Conservation (phyloP, 1,140 invertebrate species). For the Penaeus indicus region DNA sequence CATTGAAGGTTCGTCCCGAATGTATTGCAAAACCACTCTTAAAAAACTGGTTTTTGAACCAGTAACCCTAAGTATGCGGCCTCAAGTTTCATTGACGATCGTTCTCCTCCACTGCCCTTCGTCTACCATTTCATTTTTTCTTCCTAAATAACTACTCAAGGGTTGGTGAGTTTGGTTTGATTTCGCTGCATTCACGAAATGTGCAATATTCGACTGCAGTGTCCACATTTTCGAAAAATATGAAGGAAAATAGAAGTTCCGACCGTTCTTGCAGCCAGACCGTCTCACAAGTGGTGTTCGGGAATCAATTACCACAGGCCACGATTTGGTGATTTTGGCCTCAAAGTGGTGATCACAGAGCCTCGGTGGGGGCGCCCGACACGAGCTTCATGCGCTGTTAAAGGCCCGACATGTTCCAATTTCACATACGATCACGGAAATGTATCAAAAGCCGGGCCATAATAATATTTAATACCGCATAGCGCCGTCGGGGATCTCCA, state of each 20-base stretch:
- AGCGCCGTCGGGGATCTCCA: no score
- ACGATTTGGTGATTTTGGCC: constrained; percentile 36
- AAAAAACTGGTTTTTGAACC: constrained; percentile 47
- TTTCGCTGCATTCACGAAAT: no score
- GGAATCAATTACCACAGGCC: constrained; percentile 31
- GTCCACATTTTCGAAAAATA: no score
- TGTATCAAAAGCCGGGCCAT: background rate
- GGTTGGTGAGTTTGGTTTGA: no score
- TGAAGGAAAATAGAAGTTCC: no score
- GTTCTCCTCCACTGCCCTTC: background rate
- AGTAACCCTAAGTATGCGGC: constrained; percentile 25
- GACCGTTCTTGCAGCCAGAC: no score
- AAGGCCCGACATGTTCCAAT: constrained; percentile 33
- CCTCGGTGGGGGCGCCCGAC: constrained; percentile 1
- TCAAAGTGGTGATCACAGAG: background rate
- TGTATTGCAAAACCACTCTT: constrained; percentile 32
- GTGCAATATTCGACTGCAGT: no score
- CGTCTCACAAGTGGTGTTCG: background rate
- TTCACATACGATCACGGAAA: background rate
- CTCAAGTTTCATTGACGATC: background rate
- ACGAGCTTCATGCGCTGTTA: constrained; percentile 28
- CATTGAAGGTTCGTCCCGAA: constrained; percentile 15
- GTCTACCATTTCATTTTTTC: no score
- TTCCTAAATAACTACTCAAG: no score
- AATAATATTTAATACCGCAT: no score